Evolutionary conservation across 1,140 invertebrate genomes (phyloP).

Genomic region (Meloidogyne hapla): DNA sequence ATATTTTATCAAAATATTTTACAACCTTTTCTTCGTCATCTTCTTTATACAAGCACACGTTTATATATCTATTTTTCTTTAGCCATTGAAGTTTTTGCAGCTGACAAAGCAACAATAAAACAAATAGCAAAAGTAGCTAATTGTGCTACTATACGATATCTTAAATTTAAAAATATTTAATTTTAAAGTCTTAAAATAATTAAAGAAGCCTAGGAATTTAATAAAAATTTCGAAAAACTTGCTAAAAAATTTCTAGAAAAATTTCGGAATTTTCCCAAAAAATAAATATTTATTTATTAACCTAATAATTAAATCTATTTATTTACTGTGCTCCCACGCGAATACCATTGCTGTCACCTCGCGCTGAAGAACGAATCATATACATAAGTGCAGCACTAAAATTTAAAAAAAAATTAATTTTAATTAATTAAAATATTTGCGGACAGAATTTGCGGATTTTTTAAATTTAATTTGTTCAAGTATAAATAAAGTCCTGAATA

Average conservation of each 20-base stretch:
- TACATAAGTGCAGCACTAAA: neutral
- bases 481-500: no score
- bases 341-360: neutral
- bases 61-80: neutral
- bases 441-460: no score
- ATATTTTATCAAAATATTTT: no score
- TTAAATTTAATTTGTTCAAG: no score
- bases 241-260: no score
- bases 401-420: neutral
- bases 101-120: neutral
- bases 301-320: no score
- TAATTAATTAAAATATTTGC: no score
- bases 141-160: conserved; percentile 2
- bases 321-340: neutral
- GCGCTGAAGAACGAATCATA: neutral
- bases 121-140: neutral
- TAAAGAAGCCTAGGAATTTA: no score
- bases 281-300: no score
- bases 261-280: no score
- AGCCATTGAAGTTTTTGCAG: neutral
- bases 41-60: neutral
- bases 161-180: neutral
- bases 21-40: neutral
- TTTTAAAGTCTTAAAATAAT: no score
- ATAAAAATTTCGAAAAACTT: no score